Conservation (phyloP, 2,113 vertebrate species). For the Catharus minimus region DNA sequence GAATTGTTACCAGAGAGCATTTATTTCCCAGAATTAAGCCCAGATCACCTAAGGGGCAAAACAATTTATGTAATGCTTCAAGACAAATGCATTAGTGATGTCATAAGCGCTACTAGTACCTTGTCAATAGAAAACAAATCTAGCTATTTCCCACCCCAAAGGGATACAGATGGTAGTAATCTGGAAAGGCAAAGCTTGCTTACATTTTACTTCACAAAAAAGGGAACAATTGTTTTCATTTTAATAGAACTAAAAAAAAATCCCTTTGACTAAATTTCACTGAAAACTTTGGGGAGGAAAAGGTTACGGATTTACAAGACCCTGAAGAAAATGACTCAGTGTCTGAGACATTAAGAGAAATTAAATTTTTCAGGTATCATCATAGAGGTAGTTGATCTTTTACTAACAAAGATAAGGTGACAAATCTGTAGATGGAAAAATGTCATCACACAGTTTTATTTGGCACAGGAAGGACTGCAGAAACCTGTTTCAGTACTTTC, state of each 20-base stretch:
- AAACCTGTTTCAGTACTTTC: neutral
- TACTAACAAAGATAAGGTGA: neutral
- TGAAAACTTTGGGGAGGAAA: neutral
- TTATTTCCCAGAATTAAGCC: conserved; percentile 61
- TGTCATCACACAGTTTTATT: neutral
- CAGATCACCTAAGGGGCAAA: conserved; percentile 43
- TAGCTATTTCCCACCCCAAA: neutral
- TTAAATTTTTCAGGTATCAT: neutral
- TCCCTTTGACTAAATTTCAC: neutral
- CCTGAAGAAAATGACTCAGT: neutral
- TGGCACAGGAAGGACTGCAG: neutral
- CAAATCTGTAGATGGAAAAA: neutral
- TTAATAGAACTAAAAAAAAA: neutral
- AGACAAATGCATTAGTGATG: conserved; percentile 54
- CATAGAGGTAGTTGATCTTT: neutral
- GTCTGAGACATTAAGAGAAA: neutral
- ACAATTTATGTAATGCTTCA: conserved; percentile 46
- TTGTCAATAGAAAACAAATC: conserved; percentile 49
- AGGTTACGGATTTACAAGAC: neutral
- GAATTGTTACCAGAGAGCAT: conserved; percentile 48
- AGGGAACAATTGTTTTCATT: neutral
- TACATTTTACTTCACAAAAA: neutral
- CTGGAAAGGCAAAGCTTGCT: neutral
- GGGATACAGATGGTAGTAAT: neutral
- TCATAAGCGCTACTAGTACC: neutral